These are phyloP conservation scores for Oxytorus armatus DNA, from an alignment of 2,888 invertebrate genomes.

Conservation along the genomic window DNA sequence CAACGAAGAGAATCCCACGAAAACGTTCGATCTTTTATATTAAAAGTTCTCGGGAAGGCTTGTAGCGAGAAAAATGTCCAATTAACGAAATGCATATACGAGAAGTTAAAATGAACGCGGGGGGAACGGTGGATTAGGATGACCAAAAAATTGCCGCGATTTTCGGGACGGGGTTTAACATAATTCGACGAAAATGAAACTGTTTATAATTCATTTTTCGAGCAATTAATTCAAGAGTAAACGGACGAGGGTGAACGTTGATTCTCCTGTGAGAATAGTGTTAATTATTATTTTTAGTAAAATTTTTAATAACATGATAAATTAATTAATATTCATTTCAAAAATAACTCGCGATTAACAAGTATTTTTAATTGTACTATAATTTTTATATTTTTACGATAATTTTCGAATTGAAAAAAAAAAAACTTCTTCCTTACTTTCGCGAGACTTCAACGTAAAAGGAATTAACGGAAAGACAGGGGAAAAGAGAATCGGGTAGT, in stretches of 20 bases:
- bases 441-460: background rate
- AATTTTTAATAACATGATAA: no score
- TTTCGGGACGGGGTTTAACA: background rate
- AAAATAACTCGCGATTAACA: no score
- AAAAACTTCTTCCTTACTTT: background rate
- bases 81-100: constrained; percentile 56
- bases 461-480: background rate
- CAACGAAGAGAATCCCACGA: constrained; percentile 61
- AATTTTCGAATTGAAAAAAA: no score
- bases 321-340: no score
- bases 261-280: no score
- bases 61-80: constrained; percentile 52
- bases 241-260: background rate
- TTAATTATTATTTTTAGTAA: no score
- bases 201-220: no score
- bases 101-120: constrained; percentile 16
- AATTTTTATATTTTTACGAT: no score
- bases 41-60: constrained; percentile 50
- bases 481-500: constrained; percentile 48
- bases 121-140: constrained; percentile 47
- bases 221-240: no score
- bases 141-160: constrained; percentile 22
- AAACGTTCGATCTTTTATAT: constrained; percentile 58
- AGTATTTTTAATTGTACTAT: no score
- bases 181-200: background rate